Base-by-base conservation (phyloP, 1,140 invertebrate species). In the Drosophila trapezifrons region DNA sequence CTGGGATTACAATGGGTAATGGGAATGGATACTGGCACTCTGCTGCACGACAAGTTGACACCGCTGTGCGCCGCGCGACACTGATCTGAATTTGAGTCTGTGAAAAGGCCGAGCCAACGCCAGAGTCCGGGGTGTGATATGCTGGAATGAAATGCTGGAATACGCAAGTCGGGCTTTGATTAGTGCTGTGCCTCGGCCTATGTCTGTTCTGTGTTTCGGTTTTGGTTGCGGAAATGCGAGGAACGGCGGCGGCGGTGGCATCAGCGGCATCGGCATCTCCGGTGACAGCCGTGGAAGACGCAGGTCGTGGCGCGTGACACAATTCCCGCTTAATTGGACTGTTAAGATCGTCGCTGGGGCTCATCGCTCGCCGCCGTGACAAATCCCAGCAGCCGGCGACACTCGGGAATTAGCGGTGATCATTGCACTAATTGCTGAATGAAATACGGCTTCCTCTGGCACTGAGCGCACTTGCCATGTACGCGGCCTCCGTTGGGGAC, bases 361-460 rank as follows among this genome's bases (percentile, higher is more conserved):
- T 54, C 20, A 40, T n/a, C 67, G 47, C 65, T 35, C 32, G n/a
- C 20, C 38, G 67, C 25, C 15, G 32, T 52, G 62, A 75, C 25
- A 63, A 54, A 62, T 35, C 43, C 52, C 15, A 75, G 22, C 12
- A 27, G 40, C 15, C 8, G 46, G 43, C 54, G 40, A 56, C 51
- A 66, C 57, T 76, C 80, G 65, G 80, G 80, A 86, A 81, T 81
- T 52, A 78, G 59, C 38, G 59, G 22, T 63, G 46, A 71, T 70
- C 60, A 46, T 72, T 32, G 45, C 38, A 57, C 73, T 87, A 87
- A 87, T 87, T 89, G 84, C 51, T 67, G 63, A 38, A 89, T 87
- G 77, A 87, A 89, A 87, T 89, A 89, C 79, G 79, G 81, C 82
- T 87, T 87, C 84, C 84, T 89, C 76, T 87, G 84, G 79, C 83